Conservation (phyloP, 1,140 invertebrate species). For the Aphis craccivora region DNA sequence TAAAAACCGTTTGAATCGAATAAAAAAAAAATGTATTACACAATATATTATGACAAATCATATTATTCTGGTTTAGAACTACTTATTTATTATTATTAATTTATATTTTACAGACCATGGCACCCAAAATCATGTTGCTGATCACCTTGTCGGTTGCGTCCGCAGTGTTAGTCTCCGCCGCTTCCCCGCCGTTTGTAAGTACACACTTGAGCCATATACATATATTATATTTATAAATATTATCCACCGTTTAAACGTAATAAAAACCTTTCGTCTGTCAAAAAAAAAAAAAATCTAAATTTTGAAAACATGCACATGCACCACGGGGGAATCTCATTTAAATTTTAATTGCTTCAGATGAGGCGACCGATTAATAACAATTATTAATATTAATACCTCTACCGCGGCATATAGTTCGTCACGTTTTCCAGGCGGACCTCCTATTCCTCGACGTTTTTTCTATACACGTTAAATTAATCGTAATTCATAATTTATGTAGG, state of each 20-base stretch:
- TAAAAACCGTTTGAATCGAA: neutral
- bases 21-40: neutral
- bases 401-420: neutral
- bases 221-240: neutral
- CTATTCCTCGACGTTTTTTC: neutral
- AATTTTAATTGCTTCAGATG: slow-evolving; percentile 53
- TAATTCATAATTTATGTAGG: neutral
- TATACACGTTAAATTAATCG: slow-evolving; percentile 40
- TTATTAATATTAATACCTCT: slow-evolving; percentile 28
- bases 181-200: slow-evolving; percentile 41
- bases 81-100: neutral
- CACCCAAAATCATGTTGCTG: slow-evolving; percentile 15
- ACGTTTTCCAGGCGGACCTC: neutral
- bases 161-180: neutral
- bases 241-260: neutral
- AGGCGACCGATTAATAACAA: slow-evolving; percentile 29
- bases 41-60: neutral
- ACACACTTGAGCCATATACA: neutral
- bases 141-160: neutral
- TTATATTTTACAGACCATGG: slow-evolving; percentile 40
- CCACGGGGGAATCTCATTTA: slow-evolving; percentile 51
- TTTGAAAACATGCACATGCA: neutral
- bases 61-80: neutral
- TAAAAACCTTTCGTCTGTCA: neutral
- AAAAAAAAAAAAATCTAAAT: slow-evolving; percentile 26